A percentile compares a stretch with the other conserved stretches of the same genome.
Conservation (phyloP, 2,797 vertebrate genomes). For the Cyclopterus lumpus region DNA sequence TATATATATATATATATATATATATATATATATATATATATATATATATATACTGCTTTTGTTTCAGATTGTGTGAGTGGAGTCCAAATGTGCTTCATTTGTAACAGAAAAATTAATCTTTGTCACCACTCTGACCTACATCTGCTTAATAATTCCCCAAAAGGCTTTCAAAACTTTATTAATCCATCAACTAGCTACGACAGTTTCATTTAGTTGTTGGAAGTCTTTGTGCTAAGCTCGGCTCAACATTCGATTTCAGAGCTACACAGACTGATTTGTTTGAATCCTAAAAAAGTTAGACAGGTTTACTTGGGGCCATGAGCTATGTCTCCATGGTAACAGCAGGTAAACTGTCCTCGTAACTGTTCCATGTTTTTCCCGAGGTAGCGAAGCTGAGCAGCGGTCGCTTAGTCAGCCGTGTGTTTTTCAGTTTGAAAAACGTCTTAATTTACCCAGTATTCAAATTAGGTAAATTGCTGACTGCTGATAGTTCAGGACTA, state of each 20-base stretch:
- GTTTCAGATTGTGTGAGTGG: conserved; percentile 1
- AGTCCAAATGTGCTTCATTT: not conserved
- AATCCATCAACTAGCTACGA: not conserved
- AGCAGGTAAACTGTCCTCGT: no score
- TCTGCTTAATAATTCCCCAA: conserved; percentile 2
- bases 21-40: no score
- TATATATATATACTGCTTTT: conserved; percentile 1
- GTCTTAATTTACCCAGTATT: not conserved
- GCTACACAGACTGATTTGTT: not conserved
- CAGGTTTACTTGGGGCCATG: not conserved
- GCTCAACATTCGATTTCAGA: not conserved
- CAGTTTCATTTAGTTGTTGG: not conserved
- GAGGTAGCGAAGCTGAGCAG: not conserved
- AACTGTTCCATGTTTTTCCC: not conserved
- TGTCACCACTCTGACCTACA: conserved; percentile 34
- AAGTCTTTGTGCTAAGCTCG: conserved; percentile 15
- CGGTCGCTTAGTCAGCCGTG: not conserved
- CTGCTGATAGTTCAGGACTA: not conserved
- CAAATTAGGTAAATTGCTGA: not conserved
- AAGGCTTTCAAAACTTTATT: conserved; percentile 20
- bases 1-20: no score
- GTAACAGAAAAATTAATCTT: not conserved
- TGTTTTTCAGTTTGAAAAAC: not conserved
- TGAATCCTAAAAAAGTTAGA: not conserved
- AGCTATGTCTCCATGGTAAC: not conserved